Evolutionary conservation across 2,113 vertebrate species (phyloP).

Genomic region (Phylloscopus whistleri): DNA sequence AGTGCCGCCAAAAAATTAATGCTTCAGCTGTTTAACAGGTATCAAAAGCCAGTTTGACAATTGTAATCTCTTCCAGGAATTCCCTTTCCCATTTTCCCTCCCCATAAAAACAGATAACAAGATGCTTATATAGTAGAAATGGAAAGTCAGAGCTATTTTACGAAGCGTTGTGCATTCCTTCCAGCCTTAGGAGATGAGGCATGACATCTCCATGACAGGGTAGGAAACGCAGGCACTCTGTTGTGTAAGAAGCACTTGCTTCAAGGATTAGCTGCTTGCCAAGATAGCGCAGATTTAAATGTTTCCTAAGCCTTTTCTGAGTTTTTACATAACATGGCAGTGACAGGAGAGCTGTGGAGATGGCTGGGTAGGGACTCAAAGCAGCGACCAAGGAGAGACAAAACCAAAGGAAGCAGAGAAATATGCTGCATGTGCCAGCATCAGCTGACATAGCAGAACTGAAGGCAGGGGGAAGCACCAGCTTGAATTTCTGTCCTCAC

Average conservation of each 20-base stretch:
- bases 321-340: background rate
- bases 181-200: slow-evolving; percentile 12
- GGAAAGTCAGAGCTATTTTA: slow-evolving; percentile 44
- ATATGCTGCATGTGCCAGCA: background rate
- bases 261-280: slow-evolving; percentile 2
- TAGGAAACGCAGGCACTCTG: background rate
- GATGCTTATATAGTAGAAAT: slow-evolving; percentile 46
- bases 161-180: background rate
- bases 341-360: background rate
- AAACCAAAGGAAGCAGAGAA: background rate
- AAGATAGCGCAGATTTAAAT: background rate
- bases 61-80: slow-evolving; percentile 61
- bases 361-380: background rate
- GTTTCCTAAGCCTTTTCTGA: slow-evolving; percentile 31
- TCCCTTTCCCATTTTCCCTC: slow-evolving; percentile 47
- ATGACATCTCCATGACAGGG: background rate
- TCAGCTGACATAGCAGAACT: background rate
- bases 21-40: slow-evolving; percentile 54
- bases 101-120: slow-evolving; percentile 56
- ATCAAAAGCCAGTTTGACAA: slow-evolving; percentile 46
- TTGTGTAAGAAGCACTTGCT: slow-evolving; percentile 25
- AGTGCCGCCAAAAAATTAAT: slow-evolving; percentile 48
- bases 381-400: background rate
- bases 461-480: background rate
- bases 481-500: background rate